Conservation (phyloP, 2,113 vertebrate species). For the Pseudopodoces humilis region DNA sequence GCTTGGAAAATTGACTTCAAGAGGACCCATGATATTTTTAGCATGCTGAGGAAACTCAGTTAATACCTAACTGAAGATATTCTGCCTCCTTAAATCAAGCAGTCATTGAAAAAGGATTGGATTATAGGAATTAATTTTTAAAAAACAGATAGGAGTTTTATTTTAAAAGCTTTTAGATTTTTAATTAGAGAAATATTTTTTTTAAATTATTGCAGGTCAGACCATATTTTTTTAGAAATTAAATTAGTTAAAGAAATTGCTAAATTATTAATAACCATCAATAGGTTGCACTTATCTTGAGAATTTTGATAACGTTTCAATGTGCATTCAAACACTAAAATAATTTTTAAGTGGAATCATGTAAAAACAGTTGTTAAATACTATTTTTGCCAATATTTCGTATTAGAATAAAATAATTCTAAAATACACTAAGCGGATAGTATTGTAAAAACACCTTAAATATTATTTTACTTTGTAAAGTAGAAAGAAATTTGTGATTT, state of each 20-base stretch:
- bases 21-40: neutral
- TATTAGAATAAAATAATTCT: neutral
- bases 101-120: neutral
- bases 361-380: neutral
- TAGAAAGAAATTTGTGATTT: neutral
- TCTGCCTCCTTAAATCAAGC: neutral
- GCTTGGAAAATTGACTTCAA: neutral
- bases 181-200: neutral
- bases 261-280: neutral
- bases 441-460: neutral
- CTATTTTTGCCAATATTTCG: fast-evolving
- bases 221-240: neutral
- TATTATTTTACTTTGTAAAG: neutral
- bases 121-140: neutral
- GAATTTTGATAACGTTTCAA: neutral
- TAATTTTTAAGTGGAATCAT: neutral
- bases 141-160: neutral
- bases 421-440: neutral
- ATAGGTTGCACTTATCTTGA: neutral
- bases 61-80: neutral
- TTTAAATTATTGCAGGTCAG: neutral
- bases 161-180: neutral
- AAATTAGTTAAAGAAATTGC: neutral
- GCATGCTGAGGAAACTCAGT: neutral
- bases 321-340: neutral